These are phyloP conservation scores for Scomber scombrus DNA, from an alignment of 2,113 vertebrate species.

Conservation along the genomic window DNA sequence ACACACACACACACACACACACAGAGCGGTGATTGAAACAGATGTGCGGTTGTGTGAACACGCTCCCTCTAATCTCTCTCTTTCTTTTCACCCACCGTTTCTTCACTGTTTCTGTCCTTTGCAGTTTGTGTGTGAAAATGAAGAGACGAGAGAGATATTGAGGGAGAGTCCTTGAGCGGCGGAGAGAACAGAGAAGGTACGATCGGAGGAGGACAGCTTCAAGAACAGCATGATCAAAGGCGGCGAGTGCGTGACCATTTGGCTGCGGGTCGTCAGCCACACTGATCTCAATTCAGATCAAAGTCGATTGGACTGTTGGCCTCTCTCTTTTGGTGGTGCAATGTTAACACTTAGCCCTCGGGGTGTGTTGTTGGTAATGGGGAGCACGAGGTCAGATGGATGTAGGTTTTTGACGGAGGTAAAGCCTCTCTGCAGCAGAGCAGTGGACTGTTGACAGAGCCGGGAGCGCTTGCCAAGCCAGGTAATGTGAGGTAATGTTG, in stretches of 20 bases:
- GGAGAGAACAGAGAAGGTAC: slow-evolving; percentile 52
- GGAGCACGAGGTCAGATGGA: slow-evolving; percentile 64
- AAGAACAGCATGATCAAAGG: slow-evolving; percentile 73
- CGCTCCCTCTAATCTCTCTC: slow-evolving; percentile 45
- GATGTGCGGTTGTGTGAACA: slow-evolving; percentile 47
- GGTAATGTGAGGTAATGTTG: slow-evolving; percentile 35
- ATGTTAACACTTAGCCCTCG: slow-evolving; percentile 64
- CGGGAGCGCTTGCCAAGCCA: not conserved
- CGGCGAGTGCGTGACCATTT: slow-evolving; percentile 49
- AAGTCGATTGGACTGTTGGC: slow-evolving; percentile 53
- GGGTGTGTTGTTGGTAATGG: slow-evolving; percentile 69
- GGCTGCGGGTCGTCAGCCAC: slow-evolving; percentile 60
- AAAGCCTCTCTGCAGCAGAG: slow-evolving; percentile 32
- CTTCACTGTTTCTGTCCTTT: slow-evolving; percentile 51
- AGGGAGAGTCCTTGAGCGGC: slow-evolving; percentile 52
- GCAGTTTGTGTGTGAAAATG: slow-evolving; percentile 56
- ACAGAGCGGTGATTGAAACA: slow-evolving; percentile 44
- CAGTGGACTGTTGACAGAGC: slow-evolving; percentile 35
- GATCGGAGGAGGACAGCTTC: slow-evolving; percentile 55
- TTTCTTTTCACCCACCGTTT: slow-evolving; percentile 40
- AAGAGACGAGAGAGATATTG: slow-evolving; percentile 40
- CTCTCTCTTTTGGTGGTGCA: slow-evolving; percentile 47
- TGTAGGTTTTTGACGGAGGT: slow-evolving; percentile 43
- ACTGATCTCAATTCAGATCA: slow-evolving; percentile 69
- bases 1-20: not conserved